Evolutionary conservation across 2,888 invertebrate species (phyloP), one percentile per base, ranked within the genome.

Genomic region (Melanophora roralis): DNA sequence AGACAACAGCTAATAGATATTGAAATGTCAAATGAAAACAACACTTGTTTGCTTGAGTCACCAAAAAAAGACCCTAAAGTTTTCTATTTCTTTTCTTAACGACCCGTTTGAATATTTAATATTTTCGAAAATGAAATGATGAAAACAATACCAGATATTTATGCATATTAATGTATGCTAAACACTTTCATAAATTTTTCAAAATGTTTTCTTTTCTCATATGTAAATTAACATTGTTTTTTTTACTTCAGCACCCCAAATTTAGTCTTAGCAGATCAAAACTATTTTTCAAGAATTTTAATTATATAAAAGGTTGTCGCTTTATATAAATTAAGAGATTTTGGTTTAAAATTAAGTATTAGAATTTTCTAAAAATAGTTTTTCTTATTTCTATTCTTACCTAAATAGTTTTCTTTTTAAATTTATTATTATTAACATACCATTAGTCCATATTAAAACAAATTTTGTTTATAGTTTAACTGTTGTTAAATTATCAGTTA

Each of bases 31-130:
- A 43, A 53, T 14, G 55, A 59, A 55, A 43, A 12, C 40, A 62
- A 19, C 78, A 78, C 72, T 73, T 78, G 78, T 73, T 51, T 64
- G 14, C 27, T 32, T 43, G 34, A n/a, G 38, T 40, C 32, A 14
- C 9, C 36, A 53, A 12, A 65, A 32, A 43, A 45, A 55, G 34
- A 12, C 9, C 47, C 11, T 19, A 34, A 12, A 21, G 7, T 47
- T 27, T 27, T 27, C 27, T 27, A 32, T 1, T 67, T 23, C 11
- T 47, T 12, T 21, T 5, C 23, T n/a, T 23, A 47, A 5, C 47
- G 21, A 36, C 0, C 16, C 47, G 19, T 62, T 8, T n/a, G 7
- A 27, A 27, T 27, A 38, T 38, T 38, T 4, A 27, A 3, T 38
- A n/a, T 43, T 43, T 8, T 8, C 14, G 16, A 8, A 16, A 16